These are phyloP conservation scores for Boloria selene DNA, from an alignment of 2,888 invertebrate species.

Conservation along the genomic window DNA sequence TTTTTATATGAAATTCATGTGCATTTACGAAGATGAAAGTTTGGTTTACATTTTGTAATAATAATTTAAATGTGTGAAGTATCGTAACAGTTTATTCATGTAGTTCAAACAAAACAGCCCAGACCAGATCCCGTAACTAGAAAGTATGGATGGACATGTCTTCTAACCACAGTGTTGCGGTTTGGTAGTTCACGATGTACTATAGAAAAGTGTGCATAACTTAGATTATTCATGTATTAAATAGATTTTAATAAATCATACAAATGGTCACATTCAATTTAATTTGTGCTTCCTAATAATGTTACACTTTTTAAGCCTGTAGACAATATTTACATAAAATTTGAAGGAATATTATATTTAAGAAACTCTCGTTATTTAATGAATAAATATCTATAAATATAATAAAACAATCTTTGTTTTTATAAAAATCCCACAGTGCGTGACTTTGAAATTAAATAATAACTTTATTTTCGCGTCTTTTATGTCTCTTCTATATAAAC, in stretches of 20 bases:
- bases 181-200: slow-evolving; percentile 9
- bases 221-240: neutral
- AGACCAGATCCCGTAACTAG: slow-evolving; percentile 13
- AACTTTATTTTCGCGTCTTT: neutral
- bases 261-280: no score
- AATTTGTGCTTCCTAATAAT: no score
- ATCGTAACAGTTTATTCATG: neutral
- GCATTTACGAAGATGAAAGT: neutral
- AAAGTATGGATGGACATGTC: slow-evolving; percentile 24
- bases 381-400: no score
- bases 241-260: no score
- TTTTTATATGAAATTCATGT: slow-evolving; percentile 15
- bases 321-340: no score
- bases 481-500: neutral
- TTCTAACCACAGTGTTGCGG: slow-evolving; percentile 18
- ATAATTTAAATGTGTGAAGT: slow-evolving; percentile 1
- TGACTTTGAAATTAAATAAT: no score
- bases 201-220: slow-evolving; percentile 1
- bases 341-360: no score
- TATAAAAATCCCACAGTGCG: no score
- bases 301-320: no score
- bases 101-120: slow-evolving; percentile 10
- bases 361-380: no score
- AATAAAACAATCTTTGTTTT: no score
- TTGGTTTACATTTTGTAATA: no score